Percentiles rank a stretch among this genome's conserved stretches.
Evolutionary conservation across 2,113 vertebrate species (phyloP).

Genomic region (Nesospiza acunhae): DNA sequence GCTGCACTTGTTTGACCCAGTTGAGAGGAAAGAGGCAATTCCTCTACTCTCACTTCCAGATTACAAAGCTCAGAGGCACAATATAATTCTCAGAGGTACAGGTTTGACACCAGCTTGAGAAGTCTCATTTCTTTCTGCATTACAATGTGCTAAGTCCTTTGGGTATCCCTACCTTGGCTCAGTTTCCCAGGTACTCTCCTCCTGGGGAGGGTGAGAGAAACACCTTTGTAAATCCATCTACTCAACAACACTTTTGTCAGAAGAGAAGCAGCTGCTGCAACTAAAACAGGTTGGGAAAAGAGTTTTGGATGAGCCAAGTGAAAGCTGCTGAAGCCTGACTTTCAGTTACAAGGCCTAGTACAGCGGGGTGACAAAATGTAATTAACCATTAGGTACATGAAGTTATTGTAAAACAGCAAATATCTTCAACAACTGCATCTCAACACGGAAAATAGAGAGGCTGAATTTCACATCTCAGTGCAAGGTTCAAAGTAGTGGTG

Average conservation of each 20-base stretch:
- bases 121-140: background rate
- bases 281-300: background rate
- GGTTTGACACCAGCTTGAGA: background rate
- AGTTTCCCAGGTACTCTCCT: background rate
- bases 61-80: background rate
- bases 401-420: background rate
- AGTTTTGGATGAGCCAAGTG: background rate
- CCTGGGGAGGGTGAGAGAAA: background rate
- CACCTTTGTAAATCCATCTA: background rate
- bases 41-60: background rate
- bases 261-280: background rate
- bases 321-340: background rate
- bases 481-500: background rate
- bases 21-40: background rate
- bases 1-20: background rate
- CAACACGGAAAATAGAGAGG: background rate
- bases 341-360: background rate
- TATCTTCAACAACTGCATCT: background rate
- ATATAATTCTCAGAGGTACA: background rate
- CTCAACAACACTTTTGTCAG: background rate
- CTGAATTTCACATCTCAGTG: background rate
- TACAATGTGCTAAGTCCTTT: background rate
- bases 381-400: background rate
- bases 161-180: background rate
- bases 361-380: background rate